Evolutionary conservation across 2,797 vertebrate genomes (phyloP).

Genomic region (Molossus molossus): DNA sequence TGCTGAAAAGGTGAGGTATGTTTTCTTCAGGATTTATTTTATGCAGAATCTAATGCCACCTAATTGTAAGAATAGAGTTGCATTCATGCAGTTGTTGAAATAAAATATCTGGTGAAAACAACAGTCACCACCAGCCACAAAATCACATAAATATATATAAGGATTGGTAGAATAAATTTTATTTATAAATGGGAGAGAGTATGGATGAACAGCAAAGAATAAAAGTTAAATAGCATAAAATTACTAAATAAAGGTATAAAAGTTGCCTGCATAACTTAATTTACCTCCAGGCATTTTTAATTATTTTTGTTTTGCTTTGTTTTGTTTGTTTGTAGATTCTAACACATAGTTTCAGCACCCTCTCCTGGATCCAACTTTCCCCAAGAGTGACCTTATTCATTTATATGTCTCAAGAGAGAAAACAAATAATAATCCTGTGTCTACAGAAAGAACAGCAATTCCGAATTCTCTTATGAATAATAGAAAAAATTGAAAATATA

Average conservation of each 20-base stretch:
- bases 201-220: background rate
- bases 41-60: background rate
- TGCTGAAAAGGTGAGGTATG: background rate
- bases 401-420: background rate
- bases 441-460: constrained; percentile 34
- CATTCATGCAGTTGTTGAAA: background rate
- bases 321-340: background rate
- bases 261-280: background rate
- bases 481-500: constrained; percentile 64
- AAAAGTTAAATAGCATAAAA: background rate
- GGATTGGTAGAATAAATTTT: background rate
- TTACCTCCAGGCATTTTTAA: background rate
- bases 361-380: constrained; percentile 54
- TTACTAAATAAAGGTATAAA: background rate
- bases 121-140: background rate
- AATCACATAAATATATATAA: background rate
- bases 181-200: background rate
- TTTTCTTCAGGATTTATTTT: background rate
- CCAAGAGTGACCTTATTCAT: background rate
- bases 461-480: constrained; percentile 53
- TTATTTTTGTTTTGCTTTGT: background rate
- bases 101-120: constrained; percentile 20
- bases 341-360: background rate
- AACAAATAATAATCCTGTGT: background rate
- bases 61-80: background rate